Evolutionary conservation across 2,888 invertebrate genomes (phyloP).

Genomic region (Mythimna vitellina): DNA sequence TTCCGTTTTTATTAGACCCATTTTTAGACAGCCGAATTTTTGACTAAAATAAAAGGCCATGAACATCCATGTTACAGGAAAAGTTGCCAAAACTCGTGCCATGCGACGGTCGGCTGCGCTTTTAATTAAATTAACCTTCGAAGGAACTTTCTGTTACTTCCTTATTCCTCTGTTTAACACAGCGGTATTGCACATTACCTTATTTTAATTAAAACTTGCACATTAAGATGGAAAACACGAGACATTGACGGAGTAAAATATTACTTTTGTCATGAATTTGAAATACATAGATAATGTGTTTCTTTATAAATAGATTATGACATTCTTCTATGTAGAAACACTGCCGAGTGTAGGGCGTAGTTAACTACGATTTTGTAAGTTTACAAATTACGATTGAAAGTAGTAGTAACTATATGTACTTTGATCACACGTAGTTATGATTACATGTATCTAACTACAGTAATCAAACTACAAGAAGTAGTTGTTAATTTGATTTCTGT

Average conservation of each 20-base stretch:
- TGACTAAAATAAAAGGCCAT: conserved; percentile 8
- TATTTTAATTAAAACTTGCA: conserved; percentile 25
- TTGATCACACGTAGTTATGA: no score
- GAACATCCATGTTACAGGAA: conserved; percentile 8
- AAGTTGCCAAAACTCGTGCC: conserved; percentile 39
- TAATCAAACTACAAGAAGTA: no score
- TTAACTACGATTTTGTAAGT: no score
- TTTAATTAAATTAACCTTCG: conserved; percentile 58
- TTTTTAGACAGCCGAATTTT: conserved; percentile 14
- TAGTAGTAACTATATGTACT: no score
- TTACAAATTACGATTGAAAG: no score
- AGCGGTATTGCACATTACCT: neutral
- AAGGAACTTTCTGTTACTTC: conserved; percentile 38
- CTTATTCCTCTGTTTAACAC: conserved; percentile 32
- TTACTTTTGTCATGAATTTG: no score
- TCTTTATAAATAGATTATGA: no score
- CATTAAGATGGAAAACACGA: neutral
- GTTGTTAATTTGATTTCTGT: no score
- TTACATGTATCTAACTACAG: no score
- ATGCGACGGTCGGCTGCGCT: conserved; percentile 16
- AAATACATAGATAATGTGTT: no score
- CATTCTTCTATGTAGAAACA: no score
- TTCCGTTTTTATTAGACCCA: neutral
- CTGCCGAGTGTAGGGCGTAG: no score
- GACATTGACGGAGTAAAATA: neutral